These are phyloP conservation scores for Lathamus discolor DNA, from an alignment of 2,113 vertebrate genomes.

Conservation along the genomic window DNA sequence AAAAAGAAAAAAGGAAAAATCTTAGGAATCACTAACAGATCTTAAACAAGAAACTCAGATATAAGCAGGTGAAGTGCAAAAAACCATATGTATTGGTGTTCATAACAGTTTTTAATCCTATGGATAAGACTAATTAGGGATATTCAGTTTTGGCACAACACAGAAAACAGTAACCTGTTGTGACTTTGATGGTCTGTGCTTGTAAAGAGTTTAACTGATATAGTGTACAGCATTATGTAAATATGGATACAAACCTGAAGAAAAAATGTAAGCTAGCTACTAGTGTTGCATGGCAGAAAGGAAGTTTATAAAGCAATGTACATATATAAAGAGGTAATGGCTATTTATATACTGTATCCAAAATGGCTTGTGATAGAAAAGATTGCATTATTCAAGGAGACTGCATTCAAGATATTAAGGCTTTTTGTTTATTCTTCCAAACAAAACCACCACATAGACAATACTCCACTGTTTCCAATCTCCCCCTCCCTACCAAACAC, in stretches of 20 bases:
- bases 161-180: background rate
- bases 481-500: background rate
- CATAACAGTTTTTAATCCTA: background rate
- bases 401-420: background rate
- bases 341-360: background rate
- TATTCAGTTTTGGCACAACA: background rate
- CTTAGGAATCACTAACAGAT: background rate
- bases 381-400: background rate
- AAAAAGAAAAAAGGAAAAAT: background rate
- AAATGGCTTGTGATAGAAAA: background rate
- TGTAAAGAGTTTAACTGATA: background rate
- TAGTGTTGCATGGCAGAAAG: background rate
- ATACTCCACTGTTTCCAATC: background rate
- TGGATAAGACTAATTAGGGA: background rate
- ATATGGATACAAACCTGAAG: background rate
- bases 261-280: background rate
- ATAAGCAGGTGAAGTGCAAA: background rate
- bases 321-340: background rate
- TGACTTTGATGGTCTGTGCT: background rate
- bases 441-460: background rate
- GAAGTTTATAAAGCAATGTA: background rate
- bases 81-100: background rate
- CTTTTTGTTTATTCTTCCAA: background rate
- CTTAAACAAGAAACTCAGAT: background rate
- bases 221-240: background rate